Conservation (phyloP, 1,140 invertebrate species). For the Brachionus paranguensis region DNA sequence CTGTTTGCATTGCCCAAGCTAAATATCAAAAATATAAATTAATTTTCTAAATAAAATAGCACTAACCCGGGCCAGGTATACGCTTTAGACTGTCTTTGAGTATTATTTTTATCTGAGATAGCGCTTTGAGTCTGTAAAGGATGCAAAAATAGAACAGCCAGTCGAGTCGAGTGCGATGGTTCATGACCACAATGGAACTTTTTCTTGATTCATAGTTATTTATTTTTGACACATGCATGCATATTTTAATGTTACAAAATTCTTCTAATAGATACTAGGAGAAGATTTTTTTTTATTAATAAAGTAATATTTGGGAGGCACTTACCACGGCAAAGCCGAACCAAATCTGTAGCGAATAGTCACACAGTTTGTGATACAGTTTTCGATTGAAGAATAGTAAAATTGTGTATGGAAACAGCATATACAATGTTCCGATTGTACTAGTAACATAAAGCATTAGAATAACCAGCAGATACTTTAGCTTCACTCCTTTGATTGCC, state of each 20-base stretch:
- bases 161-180: constrained; percentile 23
- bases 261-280: constrained; percentile 6
- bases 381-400: not conserved
- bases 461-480: not conserved
- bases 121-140: not conserved
- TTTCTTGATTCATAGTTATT: constrained; percentile 10
- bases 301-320: not conserved
- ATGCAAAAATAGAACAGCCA: constrained; percentile 38
- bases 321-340: constrained; percentile 29
- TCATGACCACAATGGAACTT: constrained; percentile 10
- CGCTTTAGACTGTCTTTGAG: constrained; percentile 35
- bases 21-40: not conserved
- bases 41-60: not conserved
- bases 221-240: constrained; percentile 4
- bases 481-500: not conserved
- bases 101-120: constrained; percentile 36
- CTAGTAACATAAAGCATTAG: constrained; percentile 16
- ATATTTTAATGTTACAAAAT: not conserved
- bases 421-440: not conserved
- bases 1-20: constrained; percentile 82
- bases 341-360: constrained; percentile 1
- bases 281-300: not conserved
- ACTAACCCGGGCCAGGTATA: constrained; percentile 11
- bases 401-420: constrained; percentile 14
- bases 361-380: not conserved